Evolutionary conservation across 2,113 vertebrate species (phyloP), one percentile per base, ranked within the genome.

Genomic region (Procapra przewalskii): DNA sequence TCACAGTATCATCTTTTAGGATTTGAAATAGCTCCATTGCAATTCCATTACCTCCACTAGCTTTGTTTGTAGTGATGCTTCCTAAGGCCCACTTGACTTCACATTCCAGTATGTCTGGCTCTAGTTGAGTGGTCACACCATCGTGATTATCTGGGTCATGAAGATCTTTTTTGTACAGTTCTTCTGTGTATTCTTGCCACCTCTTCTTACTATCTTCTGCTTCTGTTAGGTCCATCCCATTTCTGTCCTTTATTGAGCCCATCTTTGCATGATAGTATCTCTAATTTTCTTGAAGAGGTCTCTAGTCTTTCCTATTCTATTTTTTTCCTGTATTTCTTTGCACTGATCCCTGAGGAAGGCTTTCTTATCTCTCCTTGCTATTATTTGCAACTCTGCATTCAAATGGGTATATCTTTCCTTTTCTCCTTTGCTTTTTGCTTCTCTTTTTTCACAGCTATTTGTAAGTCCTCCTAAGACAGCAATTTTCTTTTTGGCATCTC

Each of bases 101-200:
- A 67, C 62, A 67, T 67, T 67, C 33, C 62, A 67, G 16, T 0
- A n/a, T 9, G 7, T 67, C 33, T 67, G 7, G 33, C 33, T 67
- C 33, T 19, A 67, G 33, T 4, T 67, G 33, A 67, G 62, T 67
- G 62, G 3, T 67, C 62, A 67, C 62, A 67, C 16, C 62, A 9
- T 67, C 0, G 0, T n/a, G 33, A 67, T n/a, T 67, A n/a, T 19
- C 16, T 67, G 7, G 62, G 16, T 67, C 4, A 0, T n/a, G 33
- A n/a, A n/a, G 31, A 17, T 64, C 31, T 33, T 64, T 64, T n/a
- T 64, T 64, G 60, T 64, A 64, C 3, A 64, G 62, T 64, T 64
- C 14, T 64, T 64, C 7, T n/a, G 15, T n/a, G 31, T n/a, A 17
- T n/a, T n/a, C 31, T 64, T n/a, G 31, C 62, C 16, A n/a, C 31